Evolutionary conservation across 2,888 invertebrate genomes (phyloP).

Genomic region (Pterostichus madidus): DNA sequence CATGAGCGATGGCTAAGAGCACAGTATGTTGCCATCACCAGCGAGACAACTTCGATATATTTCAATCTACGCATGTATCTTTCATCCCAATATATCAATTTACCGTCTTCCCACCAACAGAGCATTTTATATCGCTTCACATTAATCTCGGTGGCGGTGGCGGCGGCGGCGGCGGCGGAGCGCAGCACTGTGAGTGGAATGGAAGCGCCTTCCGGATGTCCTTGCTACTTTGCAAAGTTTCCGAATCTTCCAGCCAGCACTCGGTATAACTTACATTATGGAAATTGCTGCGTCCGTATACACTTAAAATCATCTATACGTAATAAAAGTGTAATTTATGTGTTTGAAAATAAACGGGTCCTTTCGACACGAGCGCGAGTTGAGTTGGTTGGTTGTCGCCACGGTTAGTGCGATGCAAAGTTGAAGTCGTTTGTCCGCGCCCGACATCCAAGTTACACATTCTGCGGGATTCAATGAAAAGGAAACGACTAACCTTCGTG

Average conservation of each 20-base stretch:
- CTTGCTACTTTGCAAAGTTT: slow-evolving; percentile 72
- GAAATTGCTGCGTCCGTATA: slow-evolving; percentile 71
- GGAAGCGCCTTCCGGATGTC: slow-evolving; percentile 45
- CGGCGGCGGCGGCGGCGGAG: slow-evolving; percentile 70
- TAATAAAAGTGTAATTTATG: slow-evolving; percentile 66
- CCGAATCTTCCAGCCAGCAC: slow-evolving; percentile 72
- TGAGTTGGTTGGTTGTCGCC: neutral
- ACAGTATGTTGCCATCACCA: slow-evolving; percentile 68
- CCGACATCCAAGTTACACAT: slow-evolving; percentile 41
- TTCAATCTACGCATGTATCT: slow-evolving; percentile 74
- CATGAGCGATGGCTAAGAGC: slow-evolving; percentile 75
- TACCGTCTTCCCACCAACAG: slow-evolving; percentile 72
- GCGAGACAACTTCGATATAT: slow-evolving; percentile 72
- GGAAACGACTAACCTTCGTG: slow-evolving; percentile 58
- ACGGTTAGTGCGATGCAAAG: neutral
- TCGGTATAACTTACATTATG: slow-evolving; percentile 73
- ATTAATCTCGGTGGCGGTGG: slow-evolving; percentile 74
- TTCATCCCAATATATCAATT: slow-evolving; percentile 75
- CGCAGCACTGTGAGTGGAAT: neutral
- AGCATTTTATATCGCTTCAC: slow-evolving; percentile 72
- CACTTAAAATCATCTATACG: slow-evolving; percentile 67
- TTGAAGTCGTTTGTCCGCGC: slow-evolving; percentile 40
- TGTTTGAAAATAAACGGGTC: slow-evolving; percentile 50
- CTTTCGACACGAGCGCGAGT: slow-evolving; percentile 23
- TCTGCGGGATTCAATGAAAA: slow-evolving; percentile 62